These are phyloP conservation scores for Drosophila neotestacea DNA, from an alignment of 2,888 invertebrate species.

Conservation along the genomic window DNA sequence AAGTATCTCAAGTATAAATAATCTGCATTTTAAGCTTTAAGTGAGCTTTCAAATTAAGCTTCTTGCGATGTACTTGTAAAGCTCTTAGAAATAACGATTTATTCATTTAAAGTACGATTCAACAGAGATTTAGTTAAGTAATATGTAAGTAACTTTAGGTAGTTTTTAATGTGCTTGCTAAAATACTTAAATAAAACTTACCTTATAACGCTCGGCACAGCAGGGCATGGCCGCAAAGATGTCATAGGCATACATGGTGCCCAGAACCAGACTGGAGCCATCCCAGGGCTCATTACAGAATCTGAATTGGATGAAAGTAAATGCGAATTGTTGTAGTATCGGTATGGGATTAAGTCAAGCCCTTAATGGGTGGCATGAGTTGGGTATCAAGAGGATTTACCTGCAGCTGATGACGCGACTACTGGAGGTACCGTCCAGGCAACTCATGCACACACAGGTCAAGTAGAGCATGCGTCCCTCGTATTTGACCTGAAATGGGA, in stretches of 20 bases:
- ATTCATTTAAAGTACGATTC: background rate
- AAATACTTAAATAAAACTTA: slow-evolving; percentile 86
- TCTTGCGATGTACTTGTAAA: background rate
- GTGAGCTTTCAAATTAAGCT: too few species aligned
- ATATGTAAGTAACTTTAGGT: too few species aligned
- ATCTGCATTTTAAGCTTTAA: too few species aligned
- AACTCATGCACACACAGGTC: slow-evolving; percentile 97
- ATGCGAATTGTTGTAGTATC: slow-evolving; percentile 13
- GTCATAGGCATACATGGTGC: slow-evolving; percentile 99
- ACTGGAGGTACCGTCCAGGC: slow-evolving; percentile 93
- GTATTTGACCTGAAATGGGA: slow-evolving; percentile 90
- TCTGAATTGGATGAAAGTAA: slow-evolving; percentile 58
- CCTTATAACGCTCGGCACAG: slow-evolving; percentile 96
- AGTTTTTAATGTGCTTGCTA: background rate
- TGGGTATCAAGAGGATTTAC: slow-evolving; percentile 54
- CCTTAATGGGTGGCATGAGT: background rate
- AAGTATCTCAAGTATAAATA: too few species aligned
- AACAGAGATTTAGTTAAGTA: background rate
- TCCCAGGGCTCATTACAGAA: slow-evolving; percentile 96
- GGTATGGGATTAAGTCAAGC: background rate
- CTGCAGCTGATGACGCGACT: slow-evolving; percentile 92
- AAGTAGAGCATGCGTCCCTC: slow-evolving; percentile 96
- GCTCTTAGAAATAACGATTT: background rate
- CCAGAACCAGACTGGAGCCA: slow-evolving; percentile 96
- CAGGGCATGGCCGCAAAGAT: slow-evolving; percentile 99